Evolutionary conservation across 2,888 invertebrate genomes (phyloP), one percentile per base, ranked within the genome.

Genomic region (Oasisia sp.): DNA sequence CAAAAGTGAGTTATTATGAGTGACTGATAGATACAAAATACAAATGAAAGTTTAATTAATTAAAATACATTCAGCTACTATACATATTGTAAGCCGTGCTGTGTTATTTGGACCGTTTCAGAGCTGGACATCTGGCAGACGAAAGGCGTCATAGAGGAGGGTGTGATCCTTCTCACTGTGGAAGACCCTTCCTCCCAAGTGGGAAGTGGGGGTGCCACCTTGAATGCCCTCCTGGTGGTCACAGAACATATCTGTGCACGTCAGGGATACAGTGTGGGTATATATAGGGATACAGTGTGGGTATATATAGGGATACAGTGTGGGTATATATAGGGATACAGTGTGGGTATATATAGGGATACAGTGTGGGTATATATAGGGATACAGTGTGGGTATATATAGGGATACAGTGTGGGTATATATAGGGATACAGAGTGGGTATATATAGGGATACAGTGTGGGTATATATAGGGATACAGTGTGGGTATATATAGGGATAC

Each of bases 141-240:
- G 45, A 95, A 95, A 93, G 96, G 96, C 12, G 93, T 95, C 32
- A 95, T 96, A 89, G 94, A 94, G 92, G 94, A 94, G 91, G 95
- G 95, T 91, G 94, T 95, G 1, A 94, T 95, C 38, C 92, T 96
- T 32, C 93, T 96, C 91, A 95, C 96, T 5, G 98, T 96, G 19
- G 96, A 96, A 92, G 97, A 96, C 93, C 96, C 96, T 32, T 95
- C 95, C 89, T 93, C 94, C 9, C 94, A 95, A 90, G 96, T 97
- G 38, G 97, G 97, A 92, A 97, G 97, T 95, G 97, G 97, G 32
- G 97, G 97, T 12, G 97, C 97, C 56, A 97, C 97, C 1, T 95
- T 97, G 91, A 97, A 97, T 95, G 97, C 97, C 5, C 94, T 97
- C 32, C 95, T 97, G 14, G 95, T 97, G 44, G 96, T 96, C 74